Base-by-base conservation (phyloP, 1,140 invertebrate genomes). In the Neuroterus valhalla region DNA sequence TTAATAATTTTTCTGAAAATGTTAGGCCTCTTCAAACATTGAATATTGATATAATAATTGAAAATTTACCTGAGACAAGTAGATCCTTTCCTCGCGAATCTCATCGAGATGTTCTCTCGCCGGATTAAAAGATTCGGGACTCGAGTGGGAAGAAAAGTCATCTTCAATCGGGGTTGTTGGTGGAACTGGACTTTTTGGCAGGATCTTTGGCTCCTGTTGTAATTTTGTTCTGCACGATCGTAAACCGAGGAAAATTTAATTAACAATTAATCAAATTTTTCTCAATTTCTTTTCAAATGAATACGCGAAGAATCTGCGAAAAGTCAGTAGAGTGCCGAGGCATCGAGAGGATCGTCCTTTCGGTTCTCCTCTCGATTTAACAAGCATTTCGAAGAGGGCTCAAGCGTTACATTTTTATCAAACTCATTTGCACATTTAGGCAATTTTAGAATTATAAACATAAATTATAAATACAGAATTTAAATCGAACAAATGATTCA, bases 181-280 rank as follows among this genome's bases (percentile, higher is more conserved):
- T 8, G 88, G 86, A 19, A 89, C 69, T 19, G 89, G 89, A 48
- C 89, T 90, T 75, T 89, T 90, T 23, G 89, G 89, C 46, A 90
- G 82, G 75, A 84, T 43, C 74, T 85, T 83, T 44, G 72, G 83
- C 69, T 79, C 76, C 66, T 79, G 80, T 76, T 68, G 68, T 68
- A 38, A 78, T 74, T 84, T 87, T 23, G 81, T 72, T 72, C 89
- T 90, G 73, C 48, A 73, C 55, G 15, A 46, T 78, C 52, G 52
- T 15, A 62, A 62, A 62, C 23, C 23, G 23, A 15, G 52, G 23
- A 62, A 62, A 62, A 62, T 15, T 23, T 15, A 62, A 62, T 31
- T 26, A 23, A 62, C 26, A 23, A 62, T 17, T 48, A 48, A 48
- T 48, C 17, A 48, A 48, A 48, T 48, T 48, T 48, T 48, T 48